These are phyloP conservation scores for Corapipo altera DNA, from an alignment of 2,113 vertebrate species.

Conservation along the genomic window DNA sequence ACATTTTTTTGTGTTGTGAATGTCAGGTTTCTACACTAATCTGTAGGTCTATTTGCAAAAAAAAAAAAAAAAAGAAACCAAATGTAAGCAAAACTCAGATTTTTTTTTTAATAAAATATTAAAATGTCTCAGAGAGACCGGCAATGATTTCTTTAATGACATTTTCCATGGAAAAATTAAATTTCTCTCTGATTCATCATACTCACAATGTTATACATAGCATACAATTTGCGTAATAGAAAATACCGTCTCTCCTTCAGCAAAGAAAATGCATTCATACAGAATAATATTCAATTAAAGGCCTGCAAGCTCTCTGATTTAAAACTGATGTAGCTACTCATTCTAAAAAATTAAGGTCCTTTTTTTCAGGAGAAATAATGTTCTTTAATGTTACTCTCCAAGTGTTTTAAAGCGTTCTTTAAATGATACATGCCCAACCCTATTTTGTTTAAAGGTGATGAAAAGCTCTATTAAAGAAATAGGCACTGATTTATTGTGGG, in stretches of 20 bases:
- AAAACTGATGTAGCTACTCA: not conserved
- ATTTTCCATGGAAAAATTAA: constrained; percentile 22
- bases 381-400: not conserved
- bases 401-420: not conserved
- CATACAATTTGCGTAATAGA: constrained; percentile 13
- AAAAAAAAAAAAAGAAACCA: not conserved
- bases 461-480: not conserved
- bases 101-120: not conserved
- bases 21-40: not conserved
- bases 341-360: not conserved
- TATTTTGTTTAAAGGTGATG: not conserved
- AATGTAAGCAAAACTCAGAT: not conserved
- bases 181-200: not conserved
- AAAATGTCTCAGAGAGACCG: not conserved
- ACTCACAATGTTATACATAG: not conserved
- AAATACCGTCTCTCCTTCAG: not conserved
- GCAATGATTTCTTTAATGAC: not conserved
- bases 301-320: not conserved
- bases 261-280: not conserved
- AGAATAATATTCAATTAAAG: constrained; percentile 26
- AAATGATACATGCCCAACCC: not conserved
- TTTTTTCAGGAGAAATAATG: not conserved
- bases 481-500: not conserved
- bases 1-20: not conserved
- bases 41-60: not conserved